Evolutionary conservation across 2,888 invertebrate genomes (phyloP).

Genomic region (Cheilosia vernalis): DNA sequence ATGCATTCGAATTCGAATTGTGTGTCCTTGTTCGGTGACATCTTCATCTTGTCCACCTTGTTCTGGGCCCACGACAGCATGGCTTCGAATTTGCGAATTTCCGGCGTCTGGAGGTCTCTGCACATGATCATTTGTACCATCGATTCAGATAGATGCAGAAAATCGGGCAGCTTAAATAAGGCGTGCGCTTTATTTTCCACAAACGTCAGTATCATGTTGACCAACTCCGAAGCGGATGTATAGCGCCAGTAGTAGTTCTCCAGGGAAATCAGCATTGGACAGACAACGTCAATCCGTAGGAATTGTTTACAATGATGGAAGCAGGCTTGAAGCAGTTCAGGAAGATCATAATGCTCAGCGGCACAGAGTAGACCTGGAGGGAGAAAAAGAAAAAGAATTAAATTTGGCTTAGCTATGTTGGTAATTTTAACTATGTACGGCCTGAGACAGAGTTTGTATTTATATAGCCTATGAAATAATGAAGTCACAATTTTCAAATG

Average conservation of each 20-base stretch:
- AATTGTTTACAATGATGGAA: conserved; percentile 98
- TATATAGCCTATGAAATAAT: no score
- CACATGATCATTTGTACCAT: conserved; percentile 98
- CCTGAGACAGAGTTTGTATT: no score
- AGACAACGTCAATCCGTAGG: conserved; percentile 95
- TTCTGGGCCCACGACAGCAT: conserved; percentile 96
- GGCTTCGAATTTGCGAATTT: conserved; percentile 95
- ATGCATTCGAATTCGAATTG: conserved; percentile 95
- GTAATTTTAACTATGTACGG: no score
- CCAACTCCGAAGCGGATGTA: conserved; percentile 95
- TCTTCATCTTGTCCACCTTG: conserved; percentile 88
- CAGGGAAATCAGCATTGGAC: conserved; percentile 94
- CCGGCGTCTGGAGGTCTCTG: conserved; percentile 94
- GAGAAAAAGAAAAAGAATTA: not conserved
- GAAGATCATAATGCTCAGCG: conserved; percentile 96
- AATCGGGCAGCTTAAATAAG: conserved; percentile 92
- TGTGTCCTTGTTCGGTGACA: conserved; percentile 91
- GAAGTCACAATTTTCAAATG: no score
- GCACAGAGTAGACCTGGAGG: conserved; percentile 90
- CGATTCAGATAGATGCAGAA: conserved; percentile 94
- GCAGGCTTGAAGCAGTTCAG: conserved; percentile 95
- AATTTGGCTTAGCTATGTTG: not conserved
- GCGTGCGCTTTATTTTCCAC: conserved; percentile 94
- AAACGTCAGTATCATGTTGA: conserved; percentile 96
- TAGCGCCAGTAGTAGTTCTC: conserved; percentile 98